Evolutionary conservation across 2,113 vertebrate genomes (phyloP).

Genomic region (Ranitomeya variabilis): DNA sequence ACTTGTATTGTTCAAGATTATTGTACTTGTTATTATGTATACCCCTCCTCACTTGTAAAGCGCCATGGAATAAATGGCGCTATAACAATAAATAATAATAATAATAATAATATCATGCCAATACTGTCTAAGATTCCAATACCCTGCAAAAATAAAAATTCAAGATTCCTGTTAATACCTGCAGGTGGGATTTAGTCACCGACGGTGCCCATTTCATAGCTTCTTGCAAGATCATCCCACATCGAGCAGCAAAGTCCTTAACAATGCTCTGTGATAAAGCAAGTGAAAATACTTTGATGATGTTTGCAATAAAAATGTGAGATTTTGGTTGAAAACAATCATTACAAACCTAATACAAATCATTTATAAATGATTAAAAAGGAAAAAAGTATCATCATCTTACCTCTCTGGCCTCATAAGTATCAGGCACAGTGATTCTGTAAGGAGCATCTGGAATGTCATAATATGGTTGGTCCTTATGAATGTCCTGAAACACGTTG

Average conservation of each 20-base stretch:
- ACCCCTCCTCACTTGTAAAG: no score
- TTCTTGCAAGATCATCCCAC: constrained; percentile 95
- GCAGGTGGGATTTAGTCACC: constrained; percentile 94
- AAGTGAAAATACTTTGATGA: neutral
- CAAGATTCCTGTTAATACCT: constrained; percentile 71
- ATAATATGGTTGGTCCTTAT: constrained; percentile 95
- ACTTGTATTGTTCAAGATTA: no score
- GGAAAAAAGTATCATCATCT: constrained; percentile 10
- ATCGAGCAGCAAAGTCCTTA: constrained; percentile 94
- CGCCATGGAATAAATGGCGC: no score
- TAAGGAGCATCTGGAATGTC: constrained; percentile 92
- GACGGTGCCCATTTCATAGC: constrained; percentile 98
- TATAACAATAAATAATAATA: no score
- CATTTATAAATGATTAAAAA: neutral
- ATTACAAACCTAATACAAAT: neutral
- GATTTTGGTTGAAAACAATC: neutral
- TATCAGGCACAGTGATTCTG: constrained; percentile 94
- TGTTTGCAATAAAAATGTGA: neutral
- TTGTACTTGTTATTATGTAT: no score
- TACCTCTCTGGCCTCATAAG: constrained; percentile 91
- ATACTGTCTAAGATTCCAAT: no score
- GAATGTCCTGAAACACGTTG: constrained; percentile 82
- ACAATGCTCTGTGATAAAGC: constrained; percentile 85
- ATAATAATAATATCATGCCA: no score
- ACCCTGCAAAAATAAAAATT: neutral